These are phyloP conservation scores for Pogonomyrmex californicus DNA, from an alignment of 1,140 invertebrate genomes.

Conservation along the genomic window DNA sequence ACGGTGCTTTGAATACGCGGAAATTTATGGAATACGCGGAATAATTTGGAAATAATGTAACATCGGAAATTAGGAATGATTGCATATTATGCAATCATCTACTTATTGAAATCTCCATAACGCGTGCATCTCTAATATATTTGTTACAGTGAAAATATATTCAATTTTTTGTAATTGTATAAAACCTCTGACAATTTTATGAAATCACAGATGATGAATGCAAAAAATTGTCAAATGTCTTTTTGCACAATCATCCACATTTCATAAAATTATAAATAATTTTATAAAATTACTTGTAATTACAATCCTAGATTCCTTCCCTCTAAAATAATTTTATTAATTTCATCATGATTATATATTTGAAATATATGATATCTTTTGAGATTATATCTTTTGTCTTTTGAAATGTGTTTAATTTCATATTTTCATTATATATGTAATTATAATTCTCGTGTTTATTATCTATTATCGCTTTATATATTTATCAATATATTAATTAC, in stretches of 20 bases:
- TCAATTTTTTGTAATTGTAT: not conserved
- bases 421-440: slow-evolving; percentile 14
- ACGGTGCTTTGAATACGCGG: not conserved
- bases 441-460: slow-evolving; percentile 13
- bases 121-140: not conserved
- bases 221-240: not conserved
- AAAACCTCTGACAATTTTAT: slow-evolving; percentile 1
- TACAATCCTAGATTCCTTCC: not conserved
- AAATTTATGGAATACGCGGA: not conserved
- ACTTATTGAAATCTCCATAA: not conserved
- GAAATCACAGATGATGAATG: slow-evolving; percentile 10
- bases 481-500: not conserved
- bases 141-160: slow-evolving; percentile 8
- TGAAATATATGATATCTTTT: too few relatives aligned
- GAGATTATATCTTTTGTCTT: too few relatives aligned
- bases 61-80: not conserved
- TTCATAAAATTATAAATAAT: slow-evolving; percentile 11
- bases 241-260: not conserved
- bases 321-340: not conserved
- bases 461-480: not conserved
- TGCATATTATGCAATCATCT: not conserved
- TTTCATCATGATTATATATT: too few relatives aligned
- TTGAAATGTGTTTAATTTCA: not conserved
- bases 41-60: not conserved
- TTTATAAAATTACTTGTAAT: slow-evolving; percentile 1